phyloP scores from a whole-genome alignment of 2,113 vertebrate species.

The Elgaria multicarinata region DNA sequence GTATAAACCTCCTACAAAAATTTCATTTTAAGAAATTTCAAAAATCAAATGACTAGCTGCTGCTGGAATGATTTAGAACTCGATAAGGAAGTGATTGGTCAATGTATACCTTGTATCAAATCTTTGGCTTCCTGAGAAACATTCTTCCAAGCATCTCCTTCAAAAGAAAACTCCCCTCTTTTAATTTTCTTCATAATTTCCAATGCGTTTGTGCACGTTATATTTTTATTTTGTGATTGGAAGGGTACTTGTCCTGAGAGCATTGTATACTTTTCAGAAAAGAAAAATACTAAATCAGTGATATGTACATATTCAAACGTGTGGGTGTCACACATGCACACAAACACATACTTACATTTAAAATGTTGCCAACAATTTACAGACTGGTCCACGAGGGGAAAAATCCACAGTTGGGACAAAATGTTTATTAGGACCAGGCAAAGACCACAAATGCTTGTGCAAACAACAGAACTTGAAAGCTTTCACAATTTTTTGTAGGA shows the following conservation, averaged over 20 bases:
- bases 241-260: conserved; percentile 97
- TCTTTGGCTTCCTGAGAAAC: conserved; percentile 97
- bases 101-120: conserved; percentile 89
- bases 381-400: no score
- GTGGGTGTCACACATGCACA: not conserved
- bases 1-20: not conserved
- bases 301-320: not conserved
- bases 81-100: not conserved
- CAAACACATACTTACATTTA: not conserved
- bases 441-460: no score
- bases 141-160: conserved; percentile 96
- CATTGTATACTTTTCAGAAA: conserved; percentile 90
- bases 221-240: conserved; percentile 91
- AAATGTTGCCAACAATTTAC: not conserved
- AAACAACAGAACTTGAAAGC: no score
- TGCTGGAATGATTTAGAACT: not conserved
- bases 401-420: no score
- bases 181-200: conserved; percentile 99
- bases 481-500: no score
- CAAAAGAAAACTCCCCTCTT: conserved; percentile 96
- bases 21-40: not conserved
- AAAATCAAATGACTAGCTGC: not conserved
- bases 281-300: conserved; percentile 39
- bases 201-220: conserved; percentile 90
- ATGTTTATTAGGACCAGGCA: no score